phyloP scores from a whole-genome alignment of 2,888 invertebrate genomes.

The Nasonia oneida region DNA sequence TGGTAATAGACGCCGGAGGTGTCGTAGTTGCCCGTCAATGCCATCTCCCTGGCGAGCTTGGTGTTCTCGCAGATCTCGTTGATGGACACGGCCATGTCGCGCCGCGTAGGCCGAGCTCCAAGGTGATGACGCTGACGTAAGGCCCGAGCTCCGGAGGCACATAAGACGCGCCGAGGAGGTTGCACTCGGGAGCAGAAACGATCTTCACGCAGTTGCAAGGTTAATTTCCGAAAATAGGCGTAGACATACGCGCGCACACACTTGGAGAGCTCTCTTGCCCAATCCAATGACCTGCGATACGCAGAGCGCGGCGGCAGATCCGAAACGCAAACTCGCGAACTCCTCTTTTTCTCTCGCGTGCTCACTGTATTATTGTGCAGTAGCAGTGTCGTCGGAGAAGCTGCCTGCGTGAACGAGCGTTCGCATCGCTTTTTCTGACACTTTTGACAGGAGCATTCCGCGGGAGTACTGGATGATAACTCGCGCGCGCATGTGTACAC shows the following conservation, averaged over 20 bases:
- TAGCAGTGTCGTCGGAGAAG: not conserved
- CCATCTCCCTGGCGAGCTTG: constrained; percentile 96
- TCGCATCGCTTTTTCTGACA: constrained; percentile 8
- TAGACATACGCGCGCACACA: not conserved
- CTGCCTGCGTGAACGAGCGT: constrained; percentile 9
- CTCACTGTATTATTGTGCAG: not conserved
- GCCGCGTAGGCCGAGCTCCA: constrained; percentile 28
- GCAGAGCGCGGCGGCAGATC: not conserved
- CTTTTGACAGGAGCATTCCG: constrained; percentile 46
- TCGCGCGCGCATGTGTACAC: constrained; percentile 13
- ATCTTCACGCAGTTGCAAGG: constrained; percentile 43
- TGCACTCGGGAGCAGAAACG: not conserved
- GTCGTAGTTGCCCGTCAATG: constrained; percentile 96
- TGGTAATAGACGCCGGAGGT: constrained; percentile 96
- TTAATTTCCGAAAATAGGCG: constrained; percentile 62
- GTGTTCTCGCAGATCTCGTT: constrained; percentile 97
- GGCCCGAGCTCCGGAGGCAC: not conserved
- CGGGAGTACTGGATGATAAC: not conserved
- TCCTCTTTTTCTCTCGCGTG: not conserved
- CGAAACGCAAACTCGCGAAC: not conserved
- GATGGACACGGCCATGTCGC: constrained; percentile 90
- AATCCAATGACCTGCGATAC: constrained; percentile 3
- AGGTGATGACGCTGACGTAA: constrained; percentile 23
- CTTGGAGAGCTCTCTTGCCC: not conserved
- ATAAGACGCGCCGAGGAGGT: not conserved